Evolutionary conservation across 2,797 vertebrate species (phyloP), one percentile per base, ranked within the genome.

Genomic region (Tragopan temminckii): DNA sequence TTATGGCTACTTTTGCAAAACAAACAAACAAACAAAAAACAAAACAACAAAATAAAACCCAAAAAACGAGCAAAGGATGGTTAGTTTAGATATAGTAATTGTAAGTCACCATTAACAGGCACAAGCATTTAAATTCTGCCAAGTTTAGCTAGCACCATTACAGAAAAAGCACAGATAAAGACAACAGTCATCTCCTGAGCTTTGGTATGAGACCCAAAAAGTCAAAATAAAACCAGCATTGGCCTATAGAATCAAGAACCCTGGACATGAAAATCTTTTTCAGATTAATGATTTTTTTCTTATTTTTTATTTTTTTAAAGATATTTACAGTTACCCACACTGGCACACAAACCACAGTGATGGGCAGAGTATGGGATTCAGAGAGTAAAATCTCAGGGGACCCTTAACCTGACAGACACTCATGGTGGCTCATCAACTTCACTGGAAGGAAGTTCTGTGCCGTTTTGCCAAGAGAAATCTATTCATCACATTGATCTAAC

Each of bases 401-500:
- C 2, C 1, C 5, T 63, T 57, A 15, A 87, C 75, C 72, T 92
- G 72, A 82, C 88, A 86, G 72, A 31, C 4, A 1, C 78, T 63
- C 53, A 23, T 2, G 46, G 74, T 38, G 67, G 59, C 74, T 63
- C 2, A 2, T 68, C 94, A 81, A 62, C 94, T 95, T 96, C 90
- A 31, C 91, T 87, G 80, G 94, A 97, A 93, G 63, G 76, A 90
- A 95, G 79, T 82, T 80, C 70, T 43, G 7, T 12, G 76, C 77
- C 59, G 9, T 17, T 85, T 79, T 96, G 96, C 94, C 61, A 92
- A 89, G 89, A 85, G 69, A 87, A 82, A 75, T 89, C 74, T 94
- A 93, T 90, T 95, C 90, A 94, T 95, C 93, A 85, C 25, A 19
- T 46, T 52, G 95, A 92, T 93, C 94, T 83, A 64, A 58, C 82